These are phyloP conservation scores for Simalia tracyae DNA, from an alignment of 2,797 vertebrate species.

Conservation along the genomic window DNA sequence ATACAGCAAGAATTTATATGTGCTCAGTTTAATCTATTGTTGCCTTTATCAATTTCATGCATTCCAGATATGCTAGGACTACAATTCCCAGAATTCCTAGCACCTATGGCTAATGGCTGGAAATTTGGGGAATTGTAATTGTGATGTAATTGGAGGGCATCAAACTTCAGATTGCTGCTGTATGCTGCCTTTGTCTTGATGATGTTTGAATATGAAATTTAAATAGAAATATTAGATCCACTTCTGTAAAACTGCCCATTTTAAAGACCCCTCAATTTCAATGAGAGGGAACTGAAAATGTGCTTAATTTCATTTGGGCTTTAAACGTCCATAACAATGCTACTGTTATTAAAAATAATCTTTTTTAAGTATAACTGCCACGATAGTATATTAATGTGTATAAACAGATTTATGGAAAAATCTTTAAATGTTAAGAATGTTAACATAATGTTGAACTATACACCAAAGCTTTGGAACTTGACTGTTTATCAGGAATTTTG, in stretches of 20 bases:
- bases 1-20: neutral
- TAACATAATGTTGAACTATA: neutral
- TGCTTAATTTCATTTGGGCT: neutral
- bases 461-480: too few species aligned
- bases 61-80: neutral
- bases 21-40: neutral
- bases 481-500: neutral
- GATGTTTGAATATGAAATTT: neutral
- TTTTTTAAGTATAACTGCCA: neutral
- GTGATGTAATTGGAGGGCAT: too few species aligned
- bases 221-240: neutral
- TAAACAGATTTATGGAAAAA: neutral
- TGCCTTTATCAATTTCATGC: neutral
- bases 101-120: too few species aligned
- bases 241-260: neutral
- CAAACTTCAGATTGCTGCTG: too few species aligned
- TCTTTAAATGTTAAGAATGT: neutral
- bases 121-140: too few species aligned
- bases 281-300: neutral
- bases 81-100: neutral
- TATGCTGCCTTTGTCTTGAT: neutral
- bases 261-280: neutral
- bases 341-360: neutral
- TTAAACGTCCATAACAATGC: neutral
- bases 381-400: neutral